Conservation (phyloP, 2,888 invertebrate genomes). For the Synanthedon andrenaeformis region DNA sequence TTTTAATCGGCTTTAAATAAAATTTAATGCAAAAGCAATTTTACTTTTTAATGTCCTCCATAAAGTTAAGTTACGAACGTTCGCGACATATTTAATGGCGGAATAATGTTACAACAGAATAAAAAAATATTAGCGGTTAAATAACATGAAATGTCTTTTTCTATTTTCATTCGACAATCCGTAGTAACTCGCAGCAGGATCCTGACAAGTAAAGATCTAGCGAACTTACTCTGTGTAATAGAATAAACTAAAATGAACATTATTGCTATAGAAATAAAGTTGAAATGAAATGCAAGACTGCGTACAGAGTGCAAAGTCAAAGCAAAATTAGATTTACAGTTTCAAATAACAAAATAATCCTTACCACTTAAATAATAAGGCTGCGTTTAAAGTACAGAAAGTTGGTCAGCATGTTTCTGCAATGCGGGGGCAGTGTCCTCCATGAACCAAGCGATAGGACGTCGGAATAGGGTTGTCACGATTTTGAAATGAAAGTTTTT, state of each 20-base stretch:
- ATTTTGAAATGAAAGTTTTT: slow-evolving; percentile 30
- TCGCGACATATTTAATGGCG: not conserved
- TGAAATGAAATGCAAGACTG: slow-evolving; percentile 7
- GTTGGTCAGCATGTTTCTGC: slow-evolving; percentile 23
- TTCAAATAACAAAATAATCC: slow-evolving; percentile 7
- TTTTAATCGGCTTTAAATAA: too few species aligned
- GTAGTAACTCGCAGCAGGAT: slow-evolving; percentile 51
- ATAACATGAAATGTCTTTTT: slow-evolving; percentile 44
- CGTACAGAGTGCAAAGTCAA: slow-evolving; percentile 10
- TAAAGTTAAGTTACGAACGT: not conserved
- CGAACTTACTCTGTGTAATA: slow-evolving; percentile 15
- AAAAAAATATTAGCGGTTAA: not conserved
- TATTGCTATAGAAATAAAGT: slow-evolving; percentile 9
- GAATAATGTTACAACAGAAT: not conserved
- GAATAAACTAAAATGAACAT: slow-evolving; percentile 15
- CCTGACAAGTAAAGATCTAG: slow-evolving; percentile 39
- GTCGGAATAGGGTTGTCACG: slow-evolving; percentile 53
- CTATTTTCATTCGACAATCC: slow-evolving; percentile 57
- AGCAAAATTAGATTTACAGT: slow-evolving; percentile 9
- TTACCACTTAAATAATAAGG: slow-evolving; percentile 13
- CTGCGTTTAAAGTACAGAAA: slow-evolving; percentile 6
- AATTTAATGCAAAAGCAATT: too few species aligned
- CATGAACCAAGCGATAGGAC: slow-evolving; percentile 50
- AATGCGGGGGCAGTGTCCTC: slow-evolving; percentile 53
- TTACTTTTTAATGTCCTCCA: too few species aligned